phyloP scores from a whole-genome alignment of 1,140 invertebrate species.

The Cydia splendana region DNA sequence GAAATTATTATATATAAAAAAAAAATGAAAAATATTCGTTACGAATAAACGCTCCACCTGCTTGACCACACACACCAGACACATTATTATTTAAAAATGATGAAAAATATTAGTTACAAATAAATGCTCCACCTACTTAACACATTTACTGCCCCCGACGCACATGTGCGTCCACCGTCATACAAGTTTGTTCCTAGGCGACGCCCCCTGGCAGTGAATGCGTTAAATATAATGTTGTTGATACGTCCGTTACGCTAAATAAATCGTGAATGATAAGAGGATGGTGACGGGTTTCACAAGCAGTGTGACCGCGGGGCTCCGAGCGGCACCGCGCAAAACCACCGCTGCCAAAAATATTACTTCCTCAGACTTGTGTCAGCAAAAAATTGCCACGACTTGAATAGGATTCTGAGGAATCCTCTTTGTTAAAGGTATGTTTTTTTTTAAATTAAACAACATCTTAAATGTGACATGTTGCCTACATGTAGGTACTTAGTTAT shows the following conservation, averaged over 20 bases:
- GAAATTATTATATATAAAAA: not conserved
- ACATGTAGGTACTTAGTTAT: not conserved
- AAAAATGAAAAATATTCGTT: not conserved
- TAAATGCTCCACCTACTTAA: too few relatives aligned
- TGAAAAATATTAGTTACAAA: too few relatives aligned
- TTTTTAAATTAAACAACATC: not conserved
- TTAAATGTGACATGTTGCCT: not conserved
- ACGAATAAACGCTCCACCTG: not conserved
- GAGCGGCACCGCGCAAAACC: not conserved
- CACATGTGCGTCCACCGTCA: too few relatives aligned
- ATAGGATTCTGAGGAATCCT: not conserved
- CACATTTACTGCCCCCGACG: too few relatives aligned
- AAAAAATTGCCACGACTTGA: not conserved
- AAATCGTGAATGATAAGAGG: slow-evolving; percentile 11
- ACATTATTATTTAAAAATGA: too few relatives aligned
- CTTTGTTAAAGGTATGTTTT: not conserved
- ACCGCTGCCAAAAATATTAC: not conserved
- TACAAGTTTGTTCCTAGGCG: too few relatives aligned
- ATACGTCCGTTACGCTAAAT: not conserved
- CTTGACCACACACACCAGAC: too few relatives aligned
- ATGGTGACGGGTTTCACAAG: slow-evolving; percentile 6
- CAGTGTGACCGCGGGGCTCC: slow-evolving; percentile 4
- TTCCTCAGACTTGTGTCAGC: not conserved
- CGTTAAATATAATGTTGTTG: not conserved
- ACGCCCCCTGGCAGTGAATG: too few relatives aligned